Base-by-base conservation (phyloP, 2,113 vertebrate genomes). In the Onychorhynchus coronatus region DNA sequence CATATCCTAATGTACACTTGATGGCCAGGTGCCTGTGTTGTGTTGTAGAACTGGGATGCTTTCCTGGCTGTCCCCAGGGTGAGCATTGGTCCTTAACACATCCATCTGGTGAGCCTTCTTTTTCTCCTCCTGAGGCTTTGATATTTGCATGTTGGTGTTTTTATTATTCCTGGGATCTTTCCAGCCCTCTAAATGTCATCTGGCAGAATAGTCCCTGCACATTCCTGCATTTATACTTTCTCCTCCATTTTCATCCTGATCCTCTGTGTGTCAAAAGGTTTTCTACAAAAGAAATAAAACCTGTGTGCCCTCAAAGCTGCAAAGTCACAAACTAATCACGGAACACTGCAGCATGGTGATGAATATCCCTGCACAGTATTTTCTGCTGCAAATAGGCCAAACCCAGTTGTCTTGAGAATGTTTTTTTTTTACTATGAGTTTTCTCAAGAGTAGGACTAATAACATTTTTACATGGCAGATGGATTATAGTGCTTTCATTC, bases 141-240 rank as follows among this genome's bases (percentile, higher is more conserved):
- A 59, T 25, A 56, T 75, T 87, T 93, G 42, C 30, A 14, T 65
- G 21, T 76, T 73, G 56, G 12, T 73, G 63, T 24, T 71, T 89
- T 93, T 81, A 67, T 86, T 89, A 72, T 84, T 80, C 35, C 39
- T 89, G 77, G 68, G 31, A 75, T 58, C n/a, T 78, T 95, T 84
- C 61, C 70, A 91, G 61, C 25, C 25, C 61, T 58, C 56, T 61
- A 23, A 12, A 35, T 78, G 86, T 78, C 1, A 0, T 72, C 81
- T 87, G 87, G 70, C 41, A 41, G 68, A 80, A 61, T 1, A 10
- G 35, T 25, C 22, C 55, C 23, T 63, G 35, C 37, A 50, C 67
- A 63, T 84, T 90, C 83, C 65, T 87, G 59, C 46, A n/a, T 84
- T 96, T 88, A 86, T 76, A 74, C 41, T 63, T 93, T 77, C 72